A percentile compares a stretch with the other conserved stretches of the same genome.
Evolutionary conservation across 2,888 invertebrate species (phyloP).

Genomic region (Netelia fuscicornis): DNA sequence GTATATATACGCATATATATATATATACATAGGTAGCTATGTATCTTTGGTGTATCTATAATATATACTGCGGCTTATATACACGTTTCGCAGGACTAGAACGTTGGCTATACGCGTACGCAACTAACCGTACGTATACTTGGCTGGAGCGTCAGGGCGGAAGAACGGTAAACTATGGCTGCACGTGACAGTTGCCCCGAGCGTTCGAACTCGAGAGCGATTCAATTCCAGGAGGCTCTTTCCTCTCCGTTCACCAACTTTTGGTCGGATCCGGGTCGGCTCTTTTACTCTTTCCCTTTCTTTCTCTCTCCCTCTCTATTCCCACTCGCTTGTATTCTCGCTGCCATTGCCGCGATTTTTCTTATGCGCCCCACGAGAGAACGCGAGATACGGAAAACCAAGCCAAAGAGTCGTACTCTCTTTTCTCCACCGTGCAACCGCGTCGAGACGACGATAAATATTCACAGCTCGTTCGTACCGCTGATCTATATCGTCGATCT

Average conservation of each 20-base stretch:
- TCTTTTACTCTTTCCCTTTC: not conserved
- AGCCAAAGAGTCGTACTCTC: conserved; percentile 10
- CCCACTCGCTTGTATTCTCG: not conserved
- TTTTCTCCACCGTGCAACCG: conserved; percentile 15
- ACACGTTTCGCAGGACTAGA: conserved; percentile 9
- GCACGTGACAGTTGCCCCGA: conserved; percentile 76
- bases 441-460: conserved; percentile 52
- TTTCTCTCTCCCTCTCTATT: not conserved
- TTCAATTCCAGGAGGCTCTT: conserved; percentile 74
- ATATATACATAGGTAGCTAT: conserved; percentile 5
- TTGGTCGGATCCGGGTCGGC: conserved; percentile 52
- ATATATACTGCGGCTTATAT: not conserved
- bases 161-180: conserved; percentile 74
- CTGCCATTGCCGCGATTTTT: conserved; percentile 51
- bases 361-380: conserved; percentile 46
- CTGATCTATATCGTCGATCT: conserved; percentile 29
- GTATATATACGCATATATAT: not conserved
- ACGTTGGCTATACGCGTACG: conserved; percentile 18
- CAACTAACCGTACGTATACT: conserved; percentile 43
- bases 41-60: not conserved
- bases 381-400: conserved; percentile 44
- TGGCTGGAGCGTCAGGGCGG: conserved; percentile 65
- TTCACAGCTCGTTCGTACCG: conserved; percentile 33
- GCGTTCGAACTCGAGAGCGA: conserved; percentile 75
- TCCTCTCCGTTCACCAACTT: conserved; percentile 65